These are phyloP conservation scores for Dryobotodes eremita DNA, from an alignment of 2,888 invertebrate genomes.

Conservation along the genomic window DNA sequence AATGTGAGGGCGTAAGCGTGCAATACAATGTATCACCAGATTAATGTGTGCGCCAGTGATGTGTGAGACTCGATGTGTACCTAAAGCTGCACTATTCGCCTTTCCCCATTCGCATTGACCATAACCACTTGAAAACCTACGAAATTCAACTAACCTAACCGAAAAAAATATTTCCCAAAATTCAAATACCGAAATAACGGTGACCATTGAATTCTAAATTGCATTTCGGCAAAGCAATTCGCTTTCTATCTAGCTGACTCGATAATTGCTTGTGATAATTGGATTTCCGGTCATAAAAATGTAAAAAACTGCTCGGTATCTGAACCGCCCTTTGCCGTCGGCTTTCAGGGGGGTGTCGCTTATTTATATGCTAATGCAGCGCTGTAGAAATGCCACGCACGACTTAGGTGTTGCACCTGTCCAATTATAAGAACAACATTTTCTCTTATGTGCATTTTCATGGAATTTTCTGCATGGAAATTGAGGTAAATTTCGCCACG, in stretches of 20 bases:
- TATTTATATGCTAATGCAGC: constrained; percentile 89
- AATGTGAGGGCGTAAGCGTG: constrained; percentile 83
- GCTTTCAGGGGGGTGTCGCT: constrained; percentile 82
- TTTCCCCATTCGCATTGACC: constrained; percentile 46
- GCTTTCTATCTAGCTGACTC: constrained; percentile 83
- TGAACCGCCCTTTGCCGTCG: constrained; percentile 78
- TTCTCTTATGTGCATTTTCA: constrained; percentile 86
- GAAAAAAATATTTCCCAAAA: constrained; percentile 51
- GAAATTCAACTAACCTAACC: constrained; percentile 50
- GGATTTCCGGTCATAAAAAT: constrained; percentile 88
- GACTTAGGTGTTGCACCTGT: constrained; percentile 87
- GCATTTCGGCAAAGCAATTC: constrained; percentile 80
- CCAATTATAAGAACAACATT: constrained; percentile 89
- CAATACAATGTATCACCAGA: constrained; percentile 87
- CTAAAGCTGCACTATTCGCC: constrained; percentile 57
- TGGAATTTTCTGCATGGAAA: constrained; percentile 85
- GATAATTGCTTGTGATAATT: constrained; percentile 89
- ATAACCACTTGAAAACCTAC: constrained; percentile 10
- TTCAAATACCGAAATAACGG: constrained; percentile 70
- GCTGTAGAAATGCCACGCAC: constrained; percentile 86
- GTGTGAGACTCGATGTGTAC: constrained; percentile 74
- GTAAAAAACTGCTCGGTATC: constrained; percentile 79
- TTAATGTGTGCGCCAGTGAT: constrained; percentile 85
- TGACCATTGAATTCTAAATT: constrained; percentile 74
- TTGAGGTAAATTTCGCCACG: constrained; percentile 82